Percentiles rank a stretch among this genome's conserved stretches.
These are phyloP conservation scores for Trididemnum clinides DNA, from an alignment of 23 tunicate genomes.

Conservation along the genomic window DNA sequence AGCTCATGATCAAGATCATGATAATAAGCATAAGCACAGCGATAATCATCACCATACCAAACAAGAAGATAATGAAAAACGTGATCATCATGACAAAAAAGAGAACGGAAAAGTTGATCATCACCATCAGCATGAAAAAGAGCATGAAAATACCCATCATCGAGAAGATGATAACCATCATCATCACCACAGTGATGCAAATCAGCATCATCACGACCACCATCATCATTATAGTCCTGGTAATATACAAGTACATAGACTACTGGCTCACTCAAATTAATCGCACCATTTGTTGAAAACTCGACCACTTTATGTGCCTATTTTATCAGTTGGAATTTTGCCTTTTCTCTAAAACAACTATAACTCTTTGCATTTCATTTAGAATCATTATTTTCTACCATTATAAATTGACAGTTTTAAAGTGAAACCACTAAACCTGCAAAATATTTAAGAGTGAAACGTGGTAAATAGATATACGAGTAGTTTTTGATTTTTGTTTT, in stretches of 20 bases:
- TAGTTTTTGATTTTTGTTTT: too few species aligned
- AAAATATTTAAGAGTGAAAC: too few species aligned
- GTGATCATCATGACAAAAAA: neutral
- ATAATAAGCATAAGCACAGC: neutral
- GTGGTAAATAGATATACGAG: too few species aligned
- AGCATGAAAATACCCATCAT: neutral
- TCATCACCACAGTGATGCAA: conserved; percentile 17
- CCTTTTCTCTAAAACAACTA: too few species aligned
- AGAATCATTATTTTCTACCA: too few species aligned
- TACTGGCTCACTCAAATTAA: neutral
- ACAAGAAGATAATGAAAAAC: neutral
- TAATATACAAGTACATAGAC: neutral
- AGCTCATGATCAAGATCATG: neutral
- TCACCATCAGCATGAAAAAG: neutral
- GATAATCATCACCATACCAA: neutral
- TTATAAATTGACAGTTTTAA: too few species aligned
- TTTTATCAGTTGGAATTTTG: too few species aligned
- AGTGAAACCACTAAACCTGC: too few species aligned
- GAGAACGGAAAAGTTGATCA: neutral
- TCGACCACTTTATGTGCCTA: too few species aligned
- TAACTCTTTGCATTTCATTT: too few species aligned
- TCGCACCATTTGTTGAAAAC: neutral
- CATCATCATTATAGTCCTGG: neutral
- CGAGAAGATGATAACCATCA: neutral
- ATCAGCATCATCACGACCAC: neutral